Base-by-base conservation (phyloP, 2,113 vertebrate genomes). In the Choloepus hoffmanni region DNA sequence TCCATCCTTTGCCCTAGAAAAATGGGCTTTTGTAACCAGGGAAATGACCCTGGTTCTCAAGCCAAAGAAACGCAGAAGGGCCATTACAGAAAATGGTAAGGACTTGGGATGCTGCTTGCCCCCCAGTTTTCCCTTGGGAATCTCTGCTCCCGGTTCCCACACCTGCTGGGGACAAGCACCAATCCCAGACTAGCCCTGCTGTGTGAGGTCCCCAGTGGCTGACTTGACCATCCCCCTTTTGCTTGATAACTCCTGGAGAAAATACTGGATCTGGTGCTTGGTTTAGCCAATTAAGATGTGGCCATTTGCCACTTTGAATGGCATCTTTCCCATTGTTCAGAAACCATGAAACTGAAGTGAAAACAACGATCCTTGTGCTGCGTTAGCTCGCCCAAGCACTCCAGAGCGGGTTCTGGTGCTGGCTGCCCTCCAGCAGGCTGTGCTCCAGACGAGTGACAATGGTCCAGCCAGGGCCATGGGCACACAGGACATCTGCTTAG, bases 401-500 rank as follows among this genome's bases (percentile, higher is more conserved):
- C 21, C 43, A 18, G 2, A 43, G 18, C 1, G 0, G 3, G 21
- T 0, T 3, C 11, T 48, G 53, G 43, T 60, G 60, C 18, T 30
- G 50, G 67, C 87, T 53, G 33, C 24, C n/a, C 40, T 18, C 16
- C 12, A 65, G 72, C 55, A 26, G 43, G n/a, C 24, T 0, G 8
- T 3, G n/a, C 0, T 1, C 14, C 4, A 1, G 12, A 7, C 65
- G 7, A 12, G 19, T 1, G 16, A 28, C 21, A 28, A 30, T 18
- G 14, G 40, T 40, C 9, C 6, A 6, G 15, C 14, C 9, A 30
- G 18, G 67, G 26, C 30, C 24, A 4, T 0, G 7, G 33, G 40
- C 5, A 7, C 11, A 4, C 0, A 0, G 45, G 0, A 8, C 2
- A 16, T 43, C 43, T 36, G n/a, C n/a, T 48, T 50, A 24, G 33